Percentiles rank a stretch among this genome's conserved stretches.
Evolutionary conservation across 2,113 vertebrate genomes (phyloP).

Genomic region (Dascyllus trimaculatus): DNA sequence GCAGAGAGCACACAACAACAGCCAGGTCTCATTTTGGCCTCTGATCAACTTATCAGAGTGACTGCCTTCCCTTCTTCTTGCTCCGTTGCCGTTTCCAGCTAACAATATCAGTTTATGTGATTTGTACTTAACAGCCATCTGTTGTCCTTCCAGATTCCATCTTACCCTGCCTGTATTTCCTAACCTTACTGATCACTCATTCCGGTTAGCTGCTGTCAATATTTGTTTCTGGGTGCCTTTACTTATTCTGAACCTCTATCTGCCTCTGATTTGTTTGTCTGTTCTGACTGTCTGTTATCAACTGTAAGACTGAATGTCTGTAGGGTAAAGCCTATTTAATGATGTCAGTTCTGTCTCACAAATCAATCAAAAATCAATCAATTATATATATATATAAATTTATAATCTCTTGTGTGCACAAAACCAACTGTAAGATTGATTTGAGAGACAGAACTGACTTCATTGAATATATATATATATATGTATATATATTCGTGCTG

Average conservation of each 20-base stretch:
- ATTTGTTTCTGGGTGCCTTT: not conserved
- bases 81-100: too few species aligned
- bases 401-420: too few species aligned
- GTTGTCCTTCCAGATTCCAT: too few species aligned
- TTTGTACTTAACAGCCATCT: not conserved
- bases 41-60: not conserved
- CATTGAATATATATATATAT: too few species aligned
- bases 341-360: not conserved
- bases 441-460: too few species aligned
- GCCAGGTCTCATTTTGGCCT: not conserved
- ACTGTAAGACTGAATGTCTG: not conserved
- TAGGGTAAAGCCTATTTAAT: not conserved
- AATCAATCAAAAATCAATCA: too few species aligned
- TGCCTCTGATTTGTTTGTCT: constrained; percentile 23
- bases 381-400: too few species aligned
- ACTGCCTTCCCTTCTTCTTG: not conserved
- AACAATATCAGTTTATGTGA: not conserved
- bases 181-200: not conserved
- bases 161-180: too few species aligned
- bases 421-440: too few species aligned
- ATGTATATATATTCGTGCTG: too few species aligned
- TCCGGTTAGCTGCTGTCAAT: not conserved
- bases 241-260: constrained; percentile 10
- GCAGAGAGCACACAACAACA: not conserved
- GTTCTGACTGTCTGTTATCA: not conserved